Evolutionary conservation across 2,797 vertebrate species (phyloP), one percentile per base, ranked within the genome.

Genomic region (Cirrhinus molitorella): DNA sequence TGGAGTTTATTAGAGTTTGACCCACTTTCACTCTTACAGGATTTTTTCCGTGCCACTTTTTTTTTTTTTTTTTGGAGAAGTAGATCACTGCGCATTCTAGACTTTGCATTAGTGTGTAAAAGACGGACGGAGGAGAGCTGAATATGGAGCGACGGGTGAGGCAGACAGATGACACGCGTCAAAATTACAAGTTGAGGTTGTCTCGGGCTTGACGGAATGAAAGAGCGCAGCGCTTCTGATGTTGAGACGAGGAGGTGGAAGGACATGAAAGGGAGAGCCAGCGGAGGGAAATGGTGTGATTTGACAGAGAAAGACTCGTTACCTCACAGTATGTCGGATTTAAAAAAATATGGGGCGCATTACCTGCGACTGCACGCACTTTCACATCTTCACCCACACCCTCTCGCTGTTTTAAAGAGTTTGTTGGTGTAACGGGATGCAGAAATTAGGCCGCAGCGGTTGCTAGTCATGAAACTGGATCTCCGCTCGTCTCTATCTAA

Each of bases 211-310:
- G 55, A n/a, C 14, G 9, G 25, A 79, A 91, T 88, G 87, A 92
- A 87, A 87, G 88, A 59, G 72, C 88, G 55, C 80, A n/a, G 72
- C 57, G 80, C 83, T 79, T 71, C 71, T 87, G 87, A 86, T 79
- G 66, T 88, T 89, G 90, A 85, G 88, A 79, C 51, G 59, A 66
- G 37, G 78, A 45, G 37, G 31, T 31, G 63, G 14, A 16, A 66
- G n/a, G 68, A 80, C 72, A 31, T 1, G 72, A 72, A 71, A 70
- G n/a, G 40, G 37, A 17, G 28, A 70, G 14, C 40, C 49, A 79
- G 51, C 7, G 0, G 21, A 47, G 79, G 23, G 67, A 72, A 66
- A 25, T 78, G 31, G n/a, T 11, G 59, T 81, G 79, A 84, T 74
- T 21, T 79, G 83, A 73, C 73, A 70, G 74, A 83, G 67, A 85